Base-by-base conservation (phyloP, 1,140 invertebrate species). In the Caerostris extrusa region DNA sequence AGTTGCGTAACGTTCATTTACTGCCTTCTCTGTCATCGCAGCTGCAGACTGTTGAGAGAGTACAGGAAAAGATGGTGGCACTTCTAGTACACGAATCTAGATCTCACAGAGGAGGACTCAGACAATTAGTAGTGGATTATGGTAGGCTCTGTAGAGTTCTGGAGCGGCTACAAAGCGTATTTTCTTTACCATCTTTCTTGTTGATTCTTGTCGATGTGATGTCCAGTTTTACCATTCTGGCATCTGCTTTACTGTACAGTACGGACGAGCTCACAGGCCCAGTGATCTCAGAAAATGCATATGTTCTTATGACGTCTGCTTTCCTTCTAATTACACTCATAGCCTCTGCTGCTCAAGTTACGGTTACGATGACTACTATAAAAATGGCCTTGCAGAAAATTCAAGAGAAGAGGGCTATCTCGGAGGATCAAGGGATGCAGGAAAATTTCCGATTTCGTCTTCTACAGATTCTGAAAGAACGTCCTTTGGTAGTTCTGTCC, bases 161-260 rank as follows among this genome's bases (percentile, higher is more conserved):
- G 6, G 81, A 92, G 12, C 19, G 55, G 6, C 19, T 92, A 4
- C 90, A 92, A 57, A 69, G 19, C 34, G 50, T 85, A 5, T 92
- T 92, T 67, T 92, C 90, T 12, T 10, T 85, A 1, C 90, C 90
- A 3, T 55, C 90, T 5, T 92, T 92, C 57, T 50, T 92, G 50
- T 12, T 92, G 55, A 67, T 55, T 34, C 34, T 92, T 3, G 56
- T 85, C 8, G 90, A 92, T 58, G 58, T 81, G 10, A 92, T 67
- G 57, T 92, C 90, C 81, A 92, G 90, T 69, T 92, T 92, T 8
- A 92, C 90, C 12, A 83, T 92, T 19, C 12, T 92, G 7, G 90
- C 90, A 6, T 92, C 90, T 3, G 58, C 90, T 55, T n/a, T 85
- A 10, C 53, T 85, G 12, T 85, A 85, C 55, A 56, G 8, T 50